A percentile compares a stretch with the other conserved stretches of the same genome.
Evolutionary conservation across 2,797 vertebrate genomes (phyloP).

Genomic region (Ptychadena robeensis): DNA sequence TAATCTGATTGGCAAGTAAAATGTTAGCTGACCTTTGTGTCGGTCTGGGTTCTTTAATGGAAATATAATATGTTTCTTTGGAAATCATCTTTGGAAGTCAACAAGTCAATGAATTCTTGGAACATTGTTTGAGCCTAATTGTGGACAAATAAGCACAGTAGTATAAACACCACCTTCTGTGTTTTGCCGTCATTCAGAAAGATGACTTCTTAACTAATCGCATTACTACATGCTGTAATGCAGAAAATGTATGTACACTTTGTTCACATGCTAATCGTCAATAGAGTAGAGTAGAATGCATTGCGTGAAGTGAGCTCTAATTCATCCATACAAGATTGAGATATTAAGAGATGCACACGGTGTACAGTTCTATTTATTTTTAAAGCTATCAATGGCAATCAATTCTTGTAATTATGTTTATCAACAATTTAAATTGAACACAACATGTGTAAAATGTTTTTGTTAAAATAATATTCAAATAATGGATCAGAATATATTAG

Average conservation of each 20-base stretch:
- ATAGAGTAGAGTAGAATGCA: background rate
- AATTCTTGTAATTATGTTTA: too few relatives aligned
- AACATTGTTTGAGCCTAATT: slow-evolving; percentile 28
- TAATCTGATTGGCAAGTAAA: too few relatives aligned
- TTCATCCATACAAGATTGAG: background rate
- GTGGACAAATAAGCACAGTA: slow-evolving; percentile 21
- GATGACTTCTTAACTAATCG: slow-evolving; percentile 33
- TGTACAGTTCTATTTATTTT: background rate
- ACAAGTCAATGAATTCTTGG: slow-evolving; percentile 37
- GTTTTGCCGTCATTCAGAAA: slow-evolving; percentile 20
- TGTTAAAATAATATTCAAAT: too few relatives aligned
- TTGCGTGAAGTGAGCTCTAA: background rate
- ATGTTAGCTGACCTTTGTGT: too few relatives aligned
- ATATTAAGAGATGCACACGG: background rate
- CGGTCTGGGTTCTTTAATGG: background rate
- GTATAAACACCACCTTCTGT: slow-evolving; percentile 35
- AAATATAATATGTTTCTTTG: background rate
- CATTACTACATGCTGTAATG: slow-evolving; percentile 19
- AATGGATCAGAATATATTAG: too few relatives aligned
- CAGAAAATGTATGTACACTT: slow-evolving; percentile 8
- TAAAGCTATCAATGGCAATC: too few relatives aligned
- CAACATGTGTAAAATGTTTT: too few relatives aligned
- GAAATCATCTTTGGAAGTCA: slow-evolving; percentile 1
- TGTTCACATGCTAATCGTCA: slow-evolving; percentile 27
- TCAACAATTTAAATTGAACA: too few relatives aligned